phyloP scores from a whole-genome alignment of 2,888 invertebrate species.

The Leptura quadrifasciata region DNA sequence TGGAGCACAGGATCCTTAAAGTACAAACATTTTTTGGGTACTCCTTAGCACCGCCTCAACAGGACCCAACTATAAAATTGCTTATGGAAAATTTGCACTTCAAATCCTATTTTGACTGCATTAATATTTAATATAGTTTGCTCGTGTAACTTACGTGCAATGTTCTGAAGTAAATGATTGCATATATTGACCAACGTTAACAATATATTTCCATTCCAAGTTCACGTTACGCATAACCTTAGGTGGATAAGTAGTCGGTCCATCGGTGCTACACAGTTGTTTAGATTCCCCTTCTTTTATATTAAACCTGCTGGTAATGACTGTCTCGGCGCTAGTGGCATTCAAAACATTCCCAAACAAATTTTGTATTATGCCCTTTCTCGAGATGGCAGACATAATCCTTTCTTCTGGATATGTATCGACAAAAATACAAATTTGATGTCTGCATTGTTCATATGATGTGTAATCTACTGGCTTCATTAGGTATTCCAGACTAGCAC shows the following conservation, averaged over 20 bases:
- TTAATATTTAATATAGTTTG: no score
- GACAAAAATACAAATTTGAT: neutral
- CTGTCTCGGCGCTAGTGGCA: neutral
- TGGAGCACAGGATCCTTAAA: no score
- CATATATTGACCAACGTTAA: conserved; percentile 22
- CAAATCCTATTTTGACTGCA: no score
- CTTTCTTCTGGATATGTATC: neutral
- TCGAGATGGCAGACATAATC: neutral
- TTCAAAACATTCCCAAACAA: conserved; percentile 13
- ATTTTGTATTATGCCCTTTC: neutral
- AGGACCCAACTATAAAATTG: no score
- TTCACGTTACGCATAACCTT: conserved; percentile 17
- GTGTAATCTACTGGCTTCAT: neutral
- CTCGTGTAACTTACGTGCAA: conserved; percentile 26
- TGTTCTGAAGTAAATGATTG: conserved; percentile 32
- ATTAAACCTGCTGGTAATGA: neutral
- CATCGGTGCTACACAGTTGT: conserved; percentile 3
- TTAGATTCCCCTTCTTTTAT: neutral
- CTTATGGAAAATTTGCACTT: no score
- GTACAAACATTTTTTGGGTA: no score
- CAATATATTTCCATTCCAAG: conserved; percentile 25
- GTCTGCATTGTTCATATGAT: neutral
- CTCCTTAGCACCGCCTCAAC: no score
- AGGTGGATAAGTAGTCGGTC: conserved; percentile 19
- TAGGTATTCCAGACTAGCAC: neutral